A percentile compares a stretch with the other conserved stretches of the same genome.
These are phyloP conservation scores for Stenotaenia linearis DNA, from an alignment of 2,888 invertebrate genomes.

Conservation along the genomic window DNA sequence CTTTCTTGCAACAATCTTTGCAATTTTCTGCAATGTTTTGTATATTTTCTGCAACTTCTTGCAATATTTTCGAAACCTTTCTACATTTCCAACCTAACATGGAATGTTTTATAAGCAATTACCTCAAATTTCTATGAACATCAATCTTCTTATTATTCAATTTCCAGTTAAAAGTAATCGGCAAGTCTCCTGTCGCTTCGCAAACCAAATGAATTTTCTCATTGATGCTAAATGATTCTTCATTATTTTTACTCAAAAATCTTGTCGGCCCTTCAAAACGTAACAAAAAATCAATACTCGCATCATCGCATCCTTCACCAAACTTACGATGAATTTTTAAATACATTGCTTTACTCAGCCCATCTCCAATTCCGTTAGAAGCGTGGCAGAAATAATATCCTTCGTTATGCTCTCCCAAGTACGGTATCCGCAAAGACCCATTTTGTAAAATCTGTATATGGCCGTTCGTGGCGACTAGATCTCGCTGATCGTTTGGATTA, in stretches of 20 bases:
- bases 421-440: conserved; percentile 47
- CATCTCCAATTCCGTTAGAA: conserved; percentile 50
- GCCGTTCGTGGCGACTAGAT: neutral
- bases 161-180: conserved; percentile 36
- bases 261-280: conserved; percentile 34
- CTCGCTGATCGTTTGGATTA: neutral
- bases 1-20: no score
- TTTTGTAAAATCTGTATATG: conserved; percentile 41
- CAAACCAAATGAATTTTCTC: conserved; percentile 33
- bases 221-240: conserved; percentile 30
- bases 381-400: conserved; percentile 52
- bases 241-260: conserved; percentile 28
- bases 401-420: conserved; percentile 46
- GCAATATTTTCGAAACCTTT: no score
- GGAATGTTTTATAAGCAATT: neutral
- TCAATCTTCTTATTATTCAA: conserved; percentile 24
- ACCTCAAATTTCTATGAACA: neutral
- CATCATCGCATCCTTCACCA: no score
- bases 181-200: conserved; percentile 36
- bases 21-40: no score
- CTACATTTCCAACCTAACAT: no score
- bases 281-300: no score
- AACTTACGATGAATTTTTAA: conserved; percentile 51
- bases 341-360: conserved; percentile 48
- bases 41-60: no score